A percentile compares a stretch with the other conserved stretches of the same genome.
phyloP scores from a whole-genome alignment of 2,888 invertebrate species.

The Epinotia nisella region DNA sequence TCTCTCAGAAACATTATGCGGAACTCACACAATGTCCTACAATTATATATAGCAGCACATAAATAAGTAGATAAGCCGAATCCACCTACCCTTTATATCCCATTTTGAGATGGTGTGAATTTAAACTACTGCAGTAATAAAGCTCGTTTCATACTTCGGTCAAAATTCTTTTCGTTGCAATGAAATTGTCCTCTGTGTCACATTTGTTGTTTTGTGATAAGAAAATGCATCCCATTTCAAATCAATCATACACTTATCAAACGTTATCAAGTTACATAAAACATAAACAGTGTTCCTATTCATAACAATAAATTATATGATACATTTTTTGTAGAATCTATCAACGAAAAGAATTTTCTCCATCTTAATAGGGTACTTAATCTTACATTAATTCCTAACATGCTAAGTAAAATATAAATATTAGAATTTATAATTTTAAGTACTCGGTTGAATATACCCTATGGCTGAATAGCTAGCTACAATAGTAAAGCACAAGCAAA shows the following conservation, averaged over 20 bases:
- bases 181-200: not conserved
- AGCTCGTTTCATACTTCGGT: not conserved
- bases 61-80: not conserved
- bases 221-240: too few relatives aligned
- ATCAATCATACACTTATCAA: not conserved
- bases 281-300: not conserved
- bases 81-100: not conserved
- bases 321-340: not conserved
- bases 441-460: not conserved
- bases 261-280: not conserved
- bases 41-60: conserved; percentile 14
- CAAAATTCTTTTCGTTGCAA: not conserved
- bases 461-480: not conserved
- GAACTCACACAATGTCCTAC: not conserved
- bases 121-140: not conserved
- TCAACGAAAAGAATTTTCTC: conserved; percentile 4
- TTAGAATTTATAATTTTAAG: not conserved
- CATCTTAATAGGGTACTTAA: not conserved
- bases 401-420: conserved; percentile 13
- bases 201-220: too few relatives aligned
- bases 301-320: not conserved
- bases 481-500: not conserved
- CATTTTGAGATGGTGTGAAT: not conserved
- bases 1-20: not conserved
- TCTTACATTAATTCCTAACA: not conserved